Evolutionary conservation across 1,140 invertebrate genomes (phyloP).

Genomic region (Heliconius nattereri): DNA sequence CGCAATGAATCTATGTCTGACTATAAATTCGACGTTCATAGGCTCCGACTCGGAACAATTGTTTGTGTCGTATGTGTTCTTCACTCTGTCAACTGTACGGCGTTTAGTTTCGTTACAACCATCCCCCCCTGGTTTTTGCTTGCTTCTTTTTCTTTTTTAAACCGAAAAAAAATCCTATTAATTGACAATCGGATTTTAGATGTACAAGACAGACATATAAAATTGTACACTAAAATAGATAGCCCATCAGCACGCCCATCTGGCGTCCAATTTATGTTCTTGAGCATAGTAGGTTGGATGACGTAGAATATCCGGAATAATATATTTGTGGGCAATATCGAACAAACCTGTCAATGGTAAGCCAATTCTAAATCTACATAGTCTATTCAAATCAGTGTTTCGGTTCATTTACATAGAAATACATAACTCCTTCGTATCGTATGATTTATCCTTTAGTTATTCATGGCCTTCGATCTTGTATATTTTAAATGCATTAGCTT

Average conservation of each 20-base stretch:
- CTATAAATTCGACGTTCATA: too few species aligned
- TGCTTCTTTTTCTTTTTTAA: too few species aligned
- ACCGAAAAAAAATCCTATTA: too few species aligned
- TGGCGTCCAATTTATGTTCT: not conserved
- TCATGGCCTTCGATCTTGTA: conserved; percentile 4
- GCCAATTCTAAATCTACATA: conserved; percentile 17
- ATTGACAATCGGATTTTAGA: too few species aligned
- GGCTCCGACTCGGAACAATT: too few species aligned
- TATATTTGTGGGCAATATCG: not conserved
- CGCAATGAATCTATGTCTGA: too few species aligned
- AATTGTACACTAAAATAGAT: not conserved
- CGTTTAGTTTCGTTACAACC: too few species aligned
- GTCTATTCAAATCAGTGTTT: conserved; percentile 20
- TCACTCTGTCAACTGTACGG: too few species aligned
- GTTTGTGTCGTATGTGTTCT: too few species aligned
- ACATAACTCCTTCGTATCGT: conserved; percentile 14
- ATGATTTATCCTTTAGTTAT: conserved; percentile 24
- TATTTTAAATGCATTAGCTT: not conserved
- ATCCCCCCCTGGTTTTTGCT: too few species aligned
- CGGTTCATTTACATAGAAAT: conserved; percentile 23
- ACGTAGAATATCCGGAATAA: conserved; percentile 9
- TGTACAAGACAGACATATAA: not conserved
- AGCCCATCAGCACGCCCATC: not conserved
- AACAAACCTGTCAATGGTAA: conserved; percentile 23
- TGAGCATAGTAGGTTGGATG: not conserved